phyloP scores from a whole-genome alignment of 2,797 vertebrate species.

The Morus bassanus region DNA sequence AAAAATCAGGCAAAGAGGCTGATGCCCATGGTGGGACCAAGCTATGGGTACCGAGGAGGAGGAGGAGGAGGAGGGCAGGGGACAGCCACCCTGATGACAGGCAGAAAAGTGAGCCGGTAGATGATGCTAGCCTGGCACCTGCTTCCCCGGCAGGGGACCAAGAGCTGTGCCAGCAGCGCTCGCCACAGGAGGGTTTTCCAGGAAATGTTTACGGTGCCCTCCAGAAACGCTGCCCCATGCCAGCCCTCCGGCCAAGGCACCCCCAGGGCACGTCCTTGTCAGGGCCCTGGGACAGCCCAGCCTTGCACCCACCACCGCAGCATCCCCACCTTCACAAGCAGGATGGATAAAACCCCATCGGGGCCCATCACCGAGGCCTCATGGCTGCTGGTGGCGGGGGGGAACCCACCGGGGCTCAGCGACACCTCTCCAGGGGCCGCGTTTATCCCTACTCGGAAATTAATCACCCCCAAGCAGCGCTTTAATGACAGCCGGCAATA shows the following conservation, averaged over 20 bases:
- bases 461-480: not conserved
- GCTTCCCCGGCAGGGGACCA: not conserved
- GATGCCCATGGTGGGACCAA: not conserved
- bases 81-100: not conserved
- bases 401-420: not conserved
- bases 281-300: no score
- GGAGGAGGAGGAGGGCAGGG: not conserved
- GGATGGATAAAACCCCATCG: fast-evolving
- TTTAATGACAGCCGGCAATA: not conserved
- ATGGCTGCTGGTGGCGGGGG: not conserved
- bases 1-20: fast-evolving
- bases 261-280: not conserved
- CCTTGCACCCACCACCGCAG: fast-evolving
- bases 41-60: not conserved
- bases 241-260: not conserved
- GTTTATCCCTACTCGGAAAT: not conserved
- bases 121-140: not conserved
- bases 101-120: not conserved
- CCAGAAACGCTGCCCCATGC: not conserved
- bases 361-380: not conserved
- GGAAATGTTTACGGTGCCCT: not conserved
- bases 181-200: not conserved
- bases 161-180: not conserved
- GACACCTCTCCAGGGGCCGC: not conserved
- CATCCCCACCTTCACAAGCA: not conserved